A percentile compares a stretch with the other conserved stretches of the same genome.
Evolutionary conservation across 2,888 invertebrate genomes (phyloP).

Genomic region (Cordylochernes scorpioides): DNA sequence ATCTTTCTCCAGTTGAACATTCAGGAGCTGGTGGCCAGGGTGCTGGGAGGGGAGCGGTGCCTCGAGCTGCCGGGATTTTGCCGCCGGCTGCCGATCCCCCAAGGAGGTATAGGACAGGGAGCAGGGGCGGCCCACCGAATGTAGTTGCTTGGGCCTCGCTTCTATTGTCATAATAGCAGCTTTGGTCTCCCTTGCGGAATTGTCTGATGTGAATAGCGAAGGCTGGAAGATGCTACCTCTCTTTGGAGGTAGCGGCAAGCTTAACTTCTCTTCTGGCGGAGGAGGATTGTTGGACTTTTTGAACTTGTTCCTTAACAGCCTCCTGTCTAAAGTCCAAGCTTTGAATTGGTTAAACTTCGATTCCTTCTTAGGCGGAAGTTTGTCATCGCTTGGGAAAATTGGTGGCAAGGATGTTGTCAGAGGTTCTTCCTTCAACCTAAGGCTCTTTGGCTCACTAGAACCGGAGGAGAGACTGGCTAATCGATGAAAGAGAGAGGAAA

Average conservation of each 20-base stretch:
- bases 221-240: conserved; percentile 10
- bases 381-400: conserved; percentile 1
- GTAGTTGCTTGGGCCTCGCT: conserved; percentile 3
- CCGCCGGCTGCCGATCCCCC: not conserved
- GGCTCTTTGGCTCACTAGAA: not conserved
- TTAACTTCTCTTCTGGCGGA: conserved; percentile 8
- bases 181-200: not conserved
- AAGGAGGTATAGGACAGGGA: not conserved
- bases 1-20: conserved; percentile 35
- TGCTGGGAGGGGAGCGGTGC: not conserved
- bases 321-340: conserved; percentile 13
- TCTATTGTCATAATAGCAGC: not conserved
- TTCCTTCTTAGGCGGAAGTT: conserved; percentile 6
- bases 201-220: conserved; percentile 6
- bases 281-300: conserved; percentile 13
- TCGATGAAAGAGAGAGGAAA: conserved; percentile 9
- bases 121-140: not conserved
- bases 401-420: not conserved
- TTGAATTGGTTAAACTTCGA: conserved; percentile 11
- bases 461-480: conserved; percentile 3
- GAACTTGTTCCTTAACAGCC: conserved; percentile 12
- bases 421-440: not conserved
- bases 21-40: conserved; percentile 4
- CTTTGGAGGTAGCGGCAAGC: conserved; percentile 4
- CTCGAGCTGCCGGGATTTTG: conserved; percentile 3